These are phyloP conservation scores for Apaloderma vittatum DNA, from an alignment of 2,113 vertebrate genomes.

Conservation along the genomic window DNA sequence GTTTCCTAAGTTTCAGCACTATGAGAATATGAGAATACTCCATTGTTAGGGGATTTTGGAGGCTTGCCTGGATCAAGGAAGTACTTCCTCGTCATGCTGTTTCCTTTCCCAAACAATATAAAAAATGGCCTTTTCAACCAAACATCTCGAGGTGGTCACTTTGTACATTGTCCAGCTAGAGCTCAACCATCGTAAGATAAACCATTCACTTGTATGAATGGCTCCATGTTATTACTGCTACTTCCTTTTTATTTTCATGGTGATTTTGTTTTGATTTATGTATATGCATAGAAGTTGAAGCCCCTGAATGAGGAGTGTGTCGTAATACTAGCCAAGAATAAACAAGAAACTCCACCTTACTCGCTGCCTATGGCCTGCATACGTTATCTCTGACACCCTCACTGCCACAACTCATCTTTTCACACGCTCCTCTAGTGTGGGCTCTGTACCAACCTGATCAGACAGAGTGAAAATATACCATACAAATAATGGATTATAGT, in stretches of 20 bases:
- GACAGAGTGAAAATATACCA: neutral
- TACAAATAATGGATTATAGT: neutral
- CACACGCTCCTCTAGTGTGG: neutral
- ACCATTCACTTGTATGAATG: constrained; percentile 66
- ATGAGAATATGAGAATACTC: constrained; percentile 69
- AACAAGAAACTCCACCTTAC: neutral
- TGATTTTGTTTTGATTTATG: constrained; percentile 73
- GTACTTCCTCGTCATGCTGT: constrained; percentile 77
- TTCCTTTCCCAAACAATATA: constrained; percentile 85
- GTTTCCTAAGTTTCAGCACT: constrained; percentile 67
- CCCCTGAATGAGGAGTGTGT: neutral
- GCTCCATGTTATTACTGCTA: constrained; percentile 52
- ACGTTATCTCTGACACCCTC: neutral
- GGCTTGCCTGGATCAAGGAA: constrained; percentile 77
- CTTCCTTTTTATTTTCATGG: constrained; percentile 73
- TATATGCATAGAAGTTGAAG: constrained; percentile 8
- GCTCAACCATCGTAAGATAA: constrained; percentile 45
- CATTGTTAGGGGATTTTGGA: constrained; percentile 75
- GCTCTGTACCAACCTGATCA: neutral
- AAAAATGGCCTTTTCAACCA: constrained; percentile 72
- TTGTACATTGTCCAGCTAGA: constrained; percentile 73
- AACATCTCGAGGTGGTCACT: constrained; percentile 69
- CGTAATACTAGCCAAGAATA: neutral
- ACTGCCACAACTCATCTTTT: neutral
- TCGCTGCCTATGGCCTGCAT: neutral